Conservation (phyloP, 2,113 vertebrate species). For the Okapia johnstoni region DNA sequence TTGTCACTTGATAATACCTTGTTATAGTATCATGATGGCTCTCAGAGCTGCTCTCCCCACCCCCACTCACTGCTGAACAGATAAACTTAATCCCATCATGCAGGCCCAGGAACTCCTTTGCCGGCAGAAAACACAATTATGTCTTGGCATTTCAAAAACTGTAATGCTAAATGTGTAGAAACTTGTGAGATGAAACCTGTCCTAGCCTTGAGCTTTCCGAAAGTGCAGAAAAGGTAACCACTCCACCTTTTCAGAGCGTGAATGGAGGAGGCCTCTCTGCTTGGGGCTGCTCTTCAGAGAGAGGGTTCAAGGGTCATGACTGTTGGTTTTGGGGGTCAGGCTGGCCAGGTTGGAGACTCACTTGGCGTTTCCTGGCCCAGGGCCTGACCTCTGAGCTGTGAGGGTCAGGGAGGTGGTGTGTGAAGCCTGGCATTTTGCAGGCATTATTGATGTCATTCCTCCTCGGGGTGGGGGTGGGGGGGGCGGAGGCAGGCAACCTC, state of each 20-base stretch:
- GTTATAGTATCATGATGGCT: neutral
- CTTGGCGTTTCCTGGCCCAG: neutral
- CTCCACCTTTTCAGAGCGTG: neutral
- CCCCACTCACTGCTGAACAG: neutral
- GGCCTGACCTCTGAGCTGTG: neutral
- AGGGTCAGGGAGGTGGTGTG: neutral
- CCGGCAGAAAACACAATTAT: neutral
- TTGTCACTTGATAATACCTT: neutral
- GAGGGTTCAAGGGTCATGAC: neutral
- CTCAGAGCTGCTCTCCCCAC: neutral
- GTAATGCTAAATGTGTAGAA: neutral
- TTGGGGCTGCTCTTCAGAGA: neutral
- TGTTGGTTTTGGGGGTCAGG: neutral
- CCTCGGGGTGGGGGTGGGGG: accelerated
- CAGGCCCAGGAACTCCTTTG: neutral
- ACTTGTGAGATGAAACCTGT: neutral
- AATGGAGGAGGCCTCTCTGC: neutral
- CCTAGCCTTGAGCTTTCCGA: neutral
- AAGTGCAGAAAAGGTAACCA: neutral
- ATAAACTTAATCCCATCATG: neutral
- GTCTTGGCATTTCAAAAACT: neutral
- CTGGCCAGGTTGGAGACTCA: neutral
- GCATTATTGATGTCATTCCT: neutral
- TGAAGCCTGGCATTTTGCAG: neutral
- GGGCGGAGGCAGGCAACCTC: neutral